Evolutionary conservation across 2,113 vertebrate species (phyloP), one percentile per base, ranked within the genome.

Genomic region (Brienomyrus longianalis): DNA sequence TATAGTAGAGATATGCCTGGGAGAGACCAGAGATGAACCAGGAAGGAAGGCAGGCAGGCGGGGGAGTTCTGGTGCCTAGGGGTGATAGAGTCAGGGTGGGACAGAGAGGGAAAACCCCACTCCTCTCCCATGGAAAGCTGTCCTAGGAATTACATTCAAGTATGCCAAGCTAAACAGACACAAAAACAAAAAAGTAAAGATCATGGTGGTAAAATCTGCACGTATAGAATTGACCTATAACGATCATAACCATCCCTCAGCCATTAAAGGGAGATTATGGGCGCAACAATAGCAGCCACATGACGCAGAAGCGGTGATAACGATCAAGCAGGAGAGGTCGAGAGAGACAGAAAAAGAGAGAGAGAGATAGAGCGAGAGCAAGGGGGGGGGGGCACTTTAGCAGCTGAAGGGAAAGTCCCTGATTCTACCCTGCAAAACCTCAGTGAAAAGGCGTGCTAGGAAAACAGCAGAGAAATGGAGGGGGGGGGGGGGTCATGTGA

Each of bases 321-420:
- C 35, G 19, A 88, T 59, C 87, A 11, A 11, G 87, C 87, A 45
- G 87, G 52, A 86, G 84, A 88, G 52, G 74, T 45, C 50, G 47
- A 89, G 50, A 92, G 21, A 90, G 88, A 88, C 87, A 86, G 88
- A 87, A 83, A 74, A 59, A 91, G 89, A 90, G 90, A 66, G 47
- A 89, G 50, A 92, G 21, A 89, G 87, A 88, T 88, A 86, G 88
- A 87, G 86, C 66, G 59, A 91, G 89, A 90, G 91, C 88, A 88
- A 88, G 17, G 92, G 90, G 90, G 92, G 84, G 89, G 91, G 90
- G 90, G 88, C 50, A 54, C 86, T 87, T 87, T 19, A 56, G 86
- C 86, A 91, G 88, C 86, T 27, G 50, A 93, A 95, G 96, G 95
- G 95, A 96, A 96, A 95, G 95, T 95, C 96, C 95, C 85, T 52